phyloP scores from a whole-genome alignment of 2,113 vertebrate genomes.

The Alligator mississippiensis region DNA sequence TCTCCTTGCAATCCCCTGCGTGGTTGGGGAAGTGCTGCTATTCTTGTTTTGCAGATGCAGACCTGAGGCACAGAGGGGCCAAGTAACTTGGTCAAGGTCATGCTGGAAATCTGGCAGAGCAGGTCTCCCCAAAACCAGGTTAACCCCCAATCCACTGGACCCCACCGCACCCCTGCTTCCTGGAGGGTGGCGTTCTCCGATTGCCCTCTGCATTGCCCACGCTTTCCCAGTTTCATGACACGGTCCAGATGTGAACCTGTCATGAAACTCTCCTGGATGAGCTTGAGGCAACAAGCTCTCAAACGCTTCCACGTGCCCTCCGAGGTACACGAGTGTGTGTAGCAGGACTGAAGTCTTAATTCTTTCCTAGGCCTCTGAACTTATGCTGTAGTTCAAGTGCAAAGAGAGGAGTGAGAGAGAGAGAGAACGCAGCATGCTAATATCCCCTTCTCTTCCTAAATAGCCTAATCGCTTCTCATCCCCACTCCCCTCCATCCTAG shows the following conservation, averaged over 20 bases:
- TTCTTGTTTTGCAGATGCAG: neutral
- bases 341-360: neutral
- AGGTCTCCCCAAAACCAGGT: no score
- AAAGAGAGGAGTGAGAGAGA: neutral
- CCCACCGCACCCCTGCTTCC: no score
- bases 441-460: neutral
- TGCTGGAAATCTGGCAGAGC: neutral
- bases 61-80: neutral
- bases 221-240: neutral
- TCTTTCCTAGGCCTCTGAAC: neutral
- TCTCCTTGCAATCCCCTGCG: neutral
- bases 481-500: rapidly evolving
- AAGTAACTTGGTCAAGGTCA: neutral
- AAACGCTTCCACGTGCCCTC: neutral
- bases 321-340: neutral
- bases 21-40: neutral
- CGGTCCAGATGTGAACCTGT: neutral
- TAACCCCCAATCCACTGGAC: no score
- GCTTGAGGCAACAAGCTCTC: neutral
- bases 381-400: neutral
- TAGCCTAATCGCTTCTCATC: neutral
- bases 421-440: neutral
- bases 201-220: neutral
- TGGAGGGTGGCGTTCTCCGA: neutral
- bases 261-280: neutral